Evolutionary conservation across 1,140 invertebrate genomes (phyloP), one percentile per base, ranked within the genome.

Genomic region (Pentalonia nigronervosa): DNA sequence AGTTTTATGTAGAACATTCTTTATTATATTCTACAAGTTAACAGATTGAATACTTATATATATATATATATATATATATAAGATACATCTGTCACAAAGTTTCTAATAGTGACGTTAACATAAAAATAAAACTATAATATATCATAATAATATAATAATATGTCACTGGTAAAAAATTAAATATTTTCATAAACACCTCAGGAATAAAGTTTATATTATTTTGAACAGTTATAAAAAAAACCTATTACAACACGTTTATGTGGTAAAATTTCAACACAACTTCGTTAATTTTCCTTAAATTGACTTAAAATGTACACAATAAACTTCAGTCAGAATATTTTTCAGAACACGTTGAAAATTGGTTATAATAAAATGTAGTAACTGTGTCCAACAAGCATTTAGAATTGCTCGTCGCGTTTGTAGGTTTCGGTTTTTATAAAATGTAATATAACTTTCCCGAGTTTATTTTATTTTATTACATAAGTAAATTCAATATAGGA

Each of bases 381-480:
- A 76, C 17, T 30, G 60, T 76, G 30, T 60, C 30, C 4, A 76
- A 11, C 60, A 76, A 20, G 1, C n/a, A 76, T 76, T n/a, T n/a
- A 4, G 0, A 67, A 76, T n/a, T 17, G 21, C 4, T n/a, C 14
- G 2, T 0, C 4, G 1, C 60, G 30, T 67, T n/a, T 4, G 30
- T n/a, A n/a, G 14, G 60, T 76, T 76, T 76, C 1, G 60, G n/a
- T n/a, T 76, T 67, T 76, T n/a, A 20, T n/a, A 76, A 76, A 76
- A 34, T 34, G 14, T 76, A n/a, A n/a, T 20, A 76, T 76, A 17
- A 76, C 60, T 76, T 76, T 76, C n/a, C 17, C 14, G n/a, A 76
- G n/a, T 7, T n/a, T n/a, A 76, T 76, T 76, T 76, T 76, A 76
- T 76, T 76, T 76, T 76, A 76, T 76, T 76, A 76, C 60, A n/a